Conservation (phyloP, 92 coral and sea anemone species). For the Porites rus region DNA sequence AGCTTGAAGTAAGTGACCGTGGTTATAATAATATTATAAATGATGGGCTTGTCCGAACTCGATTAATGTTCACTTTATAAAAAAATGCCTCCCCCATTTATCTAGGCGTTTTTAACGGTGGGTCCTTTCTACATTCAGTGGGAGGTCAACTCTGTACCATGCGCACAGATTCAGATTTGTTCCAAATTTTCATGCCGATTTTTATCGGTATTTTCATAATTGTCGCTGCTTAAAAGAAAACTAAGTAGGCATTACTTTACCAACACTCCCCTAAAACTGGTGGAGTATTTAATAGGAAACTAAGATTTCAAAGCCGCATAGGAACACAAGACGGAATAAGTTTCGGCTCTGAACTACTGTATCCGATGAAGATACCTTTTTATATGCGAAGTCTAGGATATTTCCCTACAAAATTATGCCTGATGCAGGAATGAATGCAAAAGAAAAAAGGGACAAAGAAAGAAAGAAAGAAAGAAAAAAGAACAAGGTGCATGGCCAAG, state of each 20-base stretch:
- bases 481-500: neutral
- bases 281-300: neutral
- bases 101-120: neutral
- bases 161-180: neutral
- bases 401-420: too few relatives aligned
- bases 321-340: too few relatives aligned
- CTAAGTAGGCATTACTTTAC: neutral
- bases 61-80: slow-evolving; percentile 8
- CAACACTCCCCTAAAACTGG: neutral
- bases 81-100: neutral
- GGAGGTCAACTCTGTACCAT: neutral
- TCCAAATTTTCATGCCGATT: neutral
- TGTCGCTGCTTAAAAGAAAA: neutral
- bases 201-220: neutral
- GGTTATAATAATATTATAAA: slow-evolving; percentile 1
- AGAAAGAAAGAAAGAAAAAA: neutral
- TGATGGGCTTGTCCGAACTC: neutral
- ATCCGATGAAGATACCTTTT: too few relatives aligned
- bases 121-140: neutral
- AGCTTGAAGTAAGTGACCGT: slow-evolving; percentile 15
- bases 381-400: too few relatives aligned
- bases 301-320: neutral
- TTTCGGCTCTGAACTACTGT: too few relatives aligned
- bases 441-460: neutral
- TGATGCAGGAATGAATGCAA: neutral